Evolutionary conservation across 2,113 vertebrate species (phyloP).

Genomic region (Nicator chloris): DNA sequence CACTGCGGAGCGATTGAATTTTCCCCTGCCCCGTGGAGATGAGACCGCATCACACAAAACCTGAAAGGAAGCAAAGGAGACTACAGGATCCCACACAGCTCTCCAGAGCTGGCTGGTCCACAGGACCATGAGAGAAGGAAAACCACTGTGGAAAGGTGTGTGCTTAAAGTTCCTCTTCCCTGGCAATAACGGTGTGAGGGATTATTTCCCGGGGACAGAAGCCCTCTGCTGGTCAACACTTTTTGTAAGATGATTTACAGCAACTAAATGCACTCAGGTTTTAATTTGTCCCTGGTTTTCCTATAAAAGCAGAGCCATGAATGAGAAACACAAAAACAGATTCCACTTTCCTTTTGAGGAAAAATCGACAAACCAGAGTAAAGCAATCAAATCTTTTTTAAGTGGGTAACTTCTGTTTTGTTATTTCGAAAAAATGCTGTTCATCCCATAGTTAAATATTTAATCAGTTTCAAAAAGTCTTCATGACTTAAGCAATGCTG

Average conservation of each 20-base stretch:
- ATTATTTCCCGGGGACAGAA: conserved; percentile 71
- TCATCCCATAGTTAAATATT: not conserved
- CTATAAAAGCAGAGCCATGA: not conserved
- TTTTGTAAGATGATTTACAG: conserved; percentile 5
- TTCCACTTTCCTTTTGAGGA: not conserved
- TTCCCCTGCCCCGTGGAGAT: not conserved
- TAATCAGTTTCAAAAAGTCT: not conserved
- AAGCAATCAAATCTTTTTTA: not conserved
- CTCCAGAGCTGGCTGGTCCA: not conserved
- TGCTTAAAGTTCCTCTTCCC: not conserved
- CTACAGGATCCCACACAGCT: not conserved
- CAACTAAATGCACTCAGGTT: not conserved
- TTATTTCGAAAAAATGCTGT: not conserved
- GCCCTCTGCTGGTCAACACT: conserved; percentile 76
- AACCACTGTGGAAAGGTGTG: not conserved
- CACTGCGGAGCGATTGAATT: not conserved
- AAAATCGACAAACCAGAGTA: not conserved
- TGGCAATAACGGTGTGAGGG: not conserved
- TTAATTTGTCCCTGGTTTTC: not conserved
- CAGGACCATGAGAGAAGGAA: not conserved
- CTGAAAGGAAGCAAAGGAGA: not conserved
- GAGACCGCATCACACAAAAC: fast-evolving
- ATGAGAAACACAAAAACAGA: not conserved
- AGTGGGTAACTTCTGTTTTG: not conserved
- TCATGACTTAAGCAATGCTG: not conserved